A percentile compares a stretch with the other conserved stretches of the same genome.
phyloP scores from a whole-genome alignment of 2,113 vertebrate genomes.

The Cranoglanis bouderius region DNA sequence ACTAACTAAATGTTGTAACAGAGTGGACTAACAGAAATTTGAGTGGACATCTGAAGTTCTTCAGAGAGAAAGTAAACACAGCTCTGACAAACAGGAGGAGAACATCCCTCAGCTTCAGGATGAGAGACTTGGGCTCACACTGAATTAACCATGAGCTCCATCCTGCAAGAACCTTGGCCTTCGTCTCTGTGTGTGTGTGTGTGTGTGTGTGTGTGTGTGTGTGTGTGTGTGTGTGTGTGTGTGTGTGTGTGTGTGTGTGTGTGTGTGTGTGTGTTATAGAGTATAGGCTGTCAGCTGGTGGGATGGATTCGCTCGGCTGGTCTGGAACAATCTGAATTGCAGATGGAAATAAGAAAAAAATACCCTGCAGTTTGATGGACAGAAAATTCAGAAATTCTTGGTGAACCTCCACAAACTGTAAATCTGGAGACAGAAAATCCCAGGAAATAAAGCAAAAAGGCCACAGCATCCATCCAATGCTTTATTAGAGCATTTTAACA shows the following conservation, averaged over 20 bases:
- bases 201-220: slow-evolving; percentile 18
- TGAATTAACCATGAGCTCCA: slow-evolving; percentile 77
- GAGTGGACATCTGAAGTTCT: slow-evolving; percentile 5
- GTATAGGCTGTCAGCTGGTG: slow-evolving; percentile 69
- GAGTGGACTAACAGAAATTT: neutral
- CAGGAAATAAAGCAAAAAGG: neutral
- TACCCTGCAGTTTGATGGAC: slow-evolving; percentile 37
- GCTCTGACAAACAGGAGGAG: slow-evolving; percentile 7
- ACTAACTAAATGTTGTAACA: neutral
- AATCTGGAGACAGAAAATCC: slow-evolving; percentile 11
- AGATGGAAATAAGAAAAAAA: slow-evolving; percentile 60
- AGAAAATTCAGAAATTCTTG: slow-evolving; percentile 35
- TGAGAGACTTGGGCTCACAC: slow-evolving; percentile 53
- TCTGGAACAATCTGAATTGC: slow-evolving; percentile 71
- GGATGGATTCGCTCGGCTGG: slow-evolving; percentile 67
- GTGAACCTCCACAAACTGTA: slow-evolving; percentile 28
- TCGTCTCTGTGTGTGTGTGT: slow-evolving; percentile 36
- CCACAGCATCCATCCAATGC: neutral
- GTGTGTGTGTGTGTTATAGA: slow-evolving; percentile 18
- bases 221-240: slow-evolving; percentile 1
- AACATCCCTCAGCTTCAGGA: slow-evolving; percentile 22
- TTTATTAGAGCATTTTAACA: slow-evolving; percentile 1
- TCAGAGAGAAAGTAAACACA: slow-evolving; percentile 17
- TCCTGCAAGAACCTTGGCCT: slow-evolving; percentile 60
- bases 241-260: slow-evolving; percentile 16